These are phyloP conservation scores for Sesamia inferens DNA, from an alignment of 2,888 invertebrate genomes.

Conservation along the genomic window DNA sequence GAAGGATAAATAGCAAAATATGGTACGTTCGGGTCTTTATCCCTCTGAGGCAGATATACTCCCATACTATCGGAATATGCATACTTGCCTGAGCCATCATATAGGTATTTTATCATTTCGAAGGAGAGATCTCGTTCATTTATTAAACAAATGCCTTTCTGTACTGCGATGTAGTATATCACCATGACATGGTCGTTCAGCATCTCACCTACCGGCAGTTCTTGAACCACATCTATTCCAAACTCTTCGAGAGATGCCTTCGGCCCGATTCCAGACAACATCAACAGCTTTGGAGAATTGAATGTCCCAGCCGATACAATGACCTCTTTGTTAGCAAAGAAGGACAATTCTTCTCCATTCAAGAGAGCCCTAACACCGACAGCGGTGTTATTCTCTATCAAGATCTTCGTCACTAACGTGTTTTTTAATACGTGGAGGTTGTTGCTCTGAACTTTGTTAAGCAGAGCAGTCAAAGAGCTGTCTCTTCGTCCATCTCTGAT, in stretches of 20 bases:
- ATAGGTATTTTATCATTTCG: conserved; percentile 69
- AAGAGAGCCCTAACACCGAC: conserved; percentile 71
- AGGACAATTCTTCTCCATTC: conserved; percentile 64
- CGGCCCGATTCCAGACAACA: conserved; percentile 82
- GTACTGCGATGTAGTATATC: conserved; percentile 73
- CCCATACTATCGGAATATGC: conserved; percentile 76
- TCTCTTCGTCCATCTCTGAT: conserved; percentile 76
- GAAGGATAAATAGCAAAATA: conserved; percentile 81
- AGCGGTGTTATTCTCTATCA: conserved; percentile 72
- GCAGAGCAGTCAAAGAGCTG: conserved; percentile 78
- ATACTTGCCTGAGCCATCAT: conserved; percentile 66
- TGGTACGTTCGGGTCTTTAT: conserved; percentile 68
- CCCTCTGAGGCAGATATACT: conserved; percentile 72
- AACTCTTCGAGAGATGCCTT: conserved; percentile 70
- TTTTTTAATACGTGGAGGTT: conserved; percentile 77
- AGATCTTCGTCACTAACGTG: conserved; percentile 74
- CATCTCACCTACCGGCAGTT: conserved; percentile 81
- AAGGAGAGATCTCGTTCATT: conserved; percentile 64
- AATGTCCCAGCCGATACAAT: conserved; percentile 81
- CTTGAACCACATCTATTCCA: conserved; percentile 70
- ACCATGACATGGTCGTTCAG: conserved; percentile 83
- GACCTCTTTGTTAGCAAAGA: conserved; percentile 76
- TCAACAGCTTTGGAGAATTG: conserved; percentile 80
- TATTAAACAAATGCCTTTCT: conserved; percentile 75
- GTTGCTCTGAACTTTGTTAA: conserved; percentile 66